These are phyloP conservation scores for Odontocerum albicorne DNA, from an alignment of 2,888 invertebrate genomes.

Conservation along the genomic window DNA sequence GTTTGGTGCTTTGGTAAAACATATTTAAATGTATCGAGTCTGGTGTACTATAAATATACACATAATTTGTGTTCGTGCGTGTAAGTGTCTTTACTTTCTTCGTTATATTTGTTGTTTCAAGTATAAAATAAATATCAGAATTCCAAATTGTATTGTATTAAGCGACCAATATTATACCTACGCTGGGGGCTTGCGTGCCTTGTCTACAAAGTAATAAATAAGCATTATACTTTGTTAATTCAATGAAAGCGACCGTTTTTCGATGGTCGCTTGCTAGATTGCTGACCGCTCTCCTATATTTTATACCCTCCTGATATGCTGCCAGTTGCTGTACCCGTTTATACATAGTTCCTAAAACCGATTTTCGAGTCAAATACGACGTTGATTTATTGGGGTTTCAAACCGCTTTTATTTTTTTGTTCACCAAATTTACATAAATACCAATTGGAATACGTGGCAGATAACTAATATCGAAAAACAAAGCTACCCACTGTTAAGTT, in stretches of 20 bases:
- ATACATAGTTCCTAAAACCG: slow-evolving; percentile 25
- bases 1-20: too few species aligned
- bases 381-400: slow-evolving; percentile 31
- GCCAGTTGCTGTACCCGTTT: slow-evolving; percentile 2
- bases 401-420: not conserved
- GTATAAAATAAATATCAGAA: too few species aligned
- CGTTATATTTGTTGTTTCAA: too few species aligned
- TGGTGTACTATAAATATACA: too few species aligned
- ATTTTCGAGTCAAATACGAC: slow-evolving; percentile 33
- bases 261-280: slow-evolving; percentile 35
- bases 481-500: too few species aligned
- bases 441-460: not conserved
- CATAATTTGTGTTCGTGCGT: too few species aligned
- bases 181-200: slow-evolving; percentile 27
- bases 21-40: too few species aligned
- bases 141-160: too few species aligned
- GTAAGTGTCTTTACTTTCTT: too few species aligned
- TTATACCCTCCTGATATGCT: slow-evolving; percentile 21
- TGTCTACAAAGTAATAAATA: slow-evolving; percentile 33
- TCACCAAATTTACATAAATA: not conserved
- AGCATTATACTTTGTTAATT: slow-evolving; percentile 37
- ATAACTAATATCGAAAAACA: too few species aligned
- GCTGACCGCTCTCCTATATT: slow-evolving; percentile 32
- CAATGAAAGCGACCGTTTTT: slow-evolving; percentile 36
- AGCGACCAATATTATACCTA: not conserved